Base-by-base conservation (phyloP, 2,888 invertebrate species). In the Conus canariensis region DNA sequence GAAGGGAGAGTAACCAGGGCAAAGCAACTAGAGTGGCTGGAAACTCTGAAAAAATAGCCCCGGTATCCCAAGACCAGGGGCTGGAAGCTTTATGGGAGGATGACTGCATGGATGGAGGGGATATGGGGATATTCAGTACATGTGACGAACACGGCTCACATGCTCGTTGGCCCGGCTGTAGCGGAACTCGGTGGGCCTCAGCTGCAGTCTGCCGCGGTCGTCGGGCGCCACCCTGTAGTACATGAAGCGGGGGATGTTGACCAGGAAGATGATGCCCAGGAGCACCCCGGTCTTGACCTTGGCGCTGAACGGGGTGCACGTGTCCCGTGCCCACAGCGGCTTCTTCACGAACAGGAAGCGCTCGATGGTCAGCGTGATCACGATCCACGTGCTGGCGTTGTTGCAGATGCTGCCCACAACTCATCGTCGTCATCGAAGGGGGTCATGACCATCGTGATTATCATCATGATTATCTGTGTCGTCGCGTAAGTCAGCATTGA, bases 331-430 rank as follows among this genome's bases (percentile, higher is more conserved):
- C 93, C 94, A 94, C 16, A 95, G 92, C 10, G 95, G 95, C 90
- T 94, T 93, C 16, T 93, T 93, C 19, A 95, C 94, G 92, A 94
- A 94, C 59, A 94, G 90, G 90, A 94, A 95, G 9, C 95, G 91
- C 90, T 95, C 95, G 9, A 95, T 93, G 25, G 95, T 95, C 85
- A 95, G 91, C 30, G 94, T 93, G 16, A 95, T 94, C 1, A 95
- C 95, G 16, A 95, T 94, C 95, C 95, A 94, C 2, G 95, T 93
- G 85, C 95, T 95, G 30, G 95, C 93, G 59, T 93, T 94, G 14
- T 93, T 92, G 90, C 95, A 95, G 5, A 95, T 92, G 92, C 95
- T 95, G 82, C 19, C 30, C 64, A 64, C 64, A 10, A 64, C 6
- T 45, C 8, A 64, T 64, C 64, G 64, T 64, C 64, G 7, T 64